Evolutionary conservation across 2,888 invertebrate genomes (phyloP), one percentile per base, ranked within the genome.

Genomic region (Drosophila aldrichi): DNA sequence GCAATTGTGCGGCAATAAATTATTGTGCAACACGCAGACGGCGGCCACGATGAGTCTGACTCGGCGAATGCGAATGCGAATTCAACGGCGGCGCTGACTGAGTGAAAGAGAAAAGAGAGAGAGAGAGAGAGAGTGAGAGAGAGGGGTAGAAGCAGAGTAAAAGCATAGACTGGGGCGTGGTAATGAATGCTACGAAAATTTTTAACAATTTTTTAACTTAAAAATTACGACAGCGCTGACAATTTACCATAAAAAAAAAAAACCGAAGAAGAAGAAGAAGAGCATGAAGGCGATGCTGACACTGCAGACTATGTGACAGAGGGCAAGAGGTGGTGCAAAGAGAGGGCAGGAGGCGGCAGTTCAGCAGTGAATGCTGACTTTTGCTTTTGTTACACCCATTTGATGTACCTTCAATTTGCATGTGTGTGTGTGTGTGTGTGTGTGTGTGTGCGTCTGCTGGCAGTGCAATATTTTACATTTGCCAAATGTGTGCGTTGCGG

Each of bases 21-120:
- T 90, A 90, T 89, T 89, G 80, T 81, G 90, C 85, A 90, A 89
- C 89, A 89, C 88, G 86, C 88, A 86, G 88, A 86, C 69, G 76
- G 70, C 62, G 62, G 72, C 69, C 36, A 41, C 62, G 69, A 64
- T 44, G 66, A 72, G 61, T 52, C 43, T 22, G 56, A 54, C 51
- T 62, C 34, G 36, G 49, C 51, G 67, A 57, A 18, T 46, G 49
- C 51, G 67, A 57, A 14, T 36, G 49, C 51, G 67, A 57, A 18
- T 46, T 22, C 36, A 61, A 44, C 44, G 46, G 59, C 44, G 49
- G 43, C 63, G 34, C 29, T 44, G 48, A 48, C 41, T 61, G 85
- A 62, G 51, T 72, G 75, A 63, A 22, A 10, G 51, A 20, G 36
- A 20, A 49, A 25, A 3, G 36, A 60, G 18, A 41, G 20, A 14